Evolutionary conservation across 2,888 invertebrate species (phyloP).

Genomic region (Polymixis flavicincta): DNA sequence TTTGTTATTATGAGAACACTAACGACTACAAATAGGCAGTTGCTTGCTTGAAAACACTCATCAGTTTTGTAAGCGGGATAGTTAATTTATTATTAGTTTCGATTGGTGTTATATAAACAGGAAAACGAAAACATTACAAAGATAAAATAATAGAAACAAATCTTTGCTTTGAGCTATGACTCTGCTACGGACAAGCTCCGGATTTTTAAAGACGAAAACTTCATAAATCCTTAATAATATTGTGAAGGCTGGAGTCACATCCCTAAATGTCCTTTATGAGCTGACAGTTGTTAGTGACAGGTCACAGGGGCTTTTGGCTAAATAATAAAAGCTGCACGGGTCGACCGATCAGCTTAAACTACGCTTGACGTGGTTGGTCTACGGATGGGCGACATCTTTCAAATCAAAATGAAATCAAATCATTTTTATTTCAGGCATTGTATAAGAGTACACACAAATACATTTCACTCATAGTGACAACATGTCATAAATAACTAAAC

Average conservation of each 20-base stretch:
- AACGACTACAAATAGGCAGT: constrained; percentile 6
- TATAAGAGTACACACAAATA: too few species aligned
- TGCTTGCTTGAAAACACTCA: background rate
- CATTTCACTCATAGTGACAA: too few species aligned
- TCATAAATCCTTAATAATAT: background rate
- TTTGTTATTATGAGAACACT: constrained; percentile 37
- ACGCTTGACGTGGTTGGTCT: too few species aligned
- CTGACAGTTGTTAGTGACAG: too few species aligned
- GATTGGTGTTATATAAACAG: background rate
- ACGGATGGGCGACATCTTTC: too few species aligned
- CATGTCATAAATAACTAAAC: too few species aligned
- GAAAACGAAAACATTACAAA: background rate
- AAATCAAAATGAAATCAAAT: too few species aligned
- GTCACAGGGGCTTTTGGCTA: too few species aligned
- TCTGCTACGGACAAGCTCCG: background rate
- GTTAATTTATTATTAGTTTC: background rate
- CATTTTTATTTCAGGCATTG: too few species aligned
- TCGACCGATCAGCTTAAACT: too few species aligned
- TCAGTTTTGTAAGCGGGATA: background rate
- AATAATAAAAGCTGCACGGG: too few species aligned
- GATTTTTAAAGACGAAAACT: background rate
- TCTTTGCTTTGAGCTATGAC: background rate
- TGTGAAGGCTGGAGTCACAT: background rate
- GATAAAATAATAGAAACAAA: background rate
- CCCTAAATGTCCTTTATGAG: too few species aligned